Percentiles rank a stretch among this genome's conserved stretches.
phyloP scores from a whole-genome alignment of 1,140 invertebrate genomes.

The Drosophila nannoptera region DNA sequence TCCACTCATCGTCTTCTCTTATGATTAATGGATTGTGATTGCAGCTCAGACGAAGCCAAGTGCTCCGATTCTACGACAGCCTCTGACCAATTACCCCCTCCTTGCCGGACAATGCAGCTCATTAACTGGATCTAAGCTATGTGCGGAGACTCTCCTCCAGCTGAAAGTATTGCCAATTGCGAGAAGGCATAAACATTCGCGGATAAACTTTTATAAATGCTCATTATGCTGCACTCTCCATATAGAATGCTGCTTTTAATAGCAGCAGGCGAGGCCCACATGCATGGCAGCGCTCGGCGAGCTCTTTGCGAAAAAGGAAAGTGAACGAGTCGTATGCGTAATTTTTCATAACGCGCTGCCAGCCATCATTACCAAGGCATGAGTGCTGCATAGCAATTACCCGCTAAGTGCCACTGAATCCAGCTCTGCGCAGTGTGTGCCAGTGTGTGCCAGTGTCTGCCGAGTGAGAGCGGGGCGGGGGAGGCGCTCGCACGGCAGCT shows the following conservation, averaged over 20 bases:
- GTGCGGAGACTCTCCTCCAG: too few relatives aligned
- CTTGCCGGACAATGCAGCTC: conserved; percentile 33
- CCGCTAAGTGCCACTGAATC: conserved; percentile 19
- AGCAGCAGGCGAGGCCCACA: too few relatives aligned
- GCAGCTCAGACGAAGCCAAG: conserved; percentile 24
- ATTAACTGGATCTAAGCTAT: conserved; percentile 16
- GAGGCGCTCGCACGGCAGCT: not conserved
- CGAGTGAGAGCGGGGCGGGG: conserved; percentile 15
- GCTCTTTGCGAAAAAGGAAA: not conserved
- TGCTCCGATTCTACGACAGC: conserved; percentile 5
- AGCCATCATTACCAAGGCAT: not conserved
- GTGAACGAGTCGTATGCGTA: not conserved
- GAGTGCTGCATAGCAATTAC: conserved; percentile 15
- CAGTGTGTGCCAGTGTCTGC: not conserved
- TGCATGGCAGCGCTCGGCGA: too few relatives aligned
- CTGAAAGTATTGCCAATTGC: too few relatives aligned
- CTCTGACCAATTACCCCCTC: too few relatives aligned
- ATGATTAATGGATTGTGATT: conserved; percentile 61
- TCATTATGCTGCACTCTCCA: too few relatives aligned
- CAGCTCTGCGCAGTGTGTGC: conserved; percentile 5
- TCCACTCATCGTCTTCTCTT: conserved; percentile 36
- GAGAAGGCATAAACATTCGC: too few relatives aligned
- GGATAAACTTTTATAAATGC: too few relatives aligned
- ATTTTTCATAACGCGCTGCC: conserved; percentile 2
- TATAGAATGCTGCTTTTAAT: too few relatives aligned